Evolutionary conservation across 37 sponge, comb jelly and placozoan genomes (phyloP).

Genomic region (Hormiphora californensis): DNA sequence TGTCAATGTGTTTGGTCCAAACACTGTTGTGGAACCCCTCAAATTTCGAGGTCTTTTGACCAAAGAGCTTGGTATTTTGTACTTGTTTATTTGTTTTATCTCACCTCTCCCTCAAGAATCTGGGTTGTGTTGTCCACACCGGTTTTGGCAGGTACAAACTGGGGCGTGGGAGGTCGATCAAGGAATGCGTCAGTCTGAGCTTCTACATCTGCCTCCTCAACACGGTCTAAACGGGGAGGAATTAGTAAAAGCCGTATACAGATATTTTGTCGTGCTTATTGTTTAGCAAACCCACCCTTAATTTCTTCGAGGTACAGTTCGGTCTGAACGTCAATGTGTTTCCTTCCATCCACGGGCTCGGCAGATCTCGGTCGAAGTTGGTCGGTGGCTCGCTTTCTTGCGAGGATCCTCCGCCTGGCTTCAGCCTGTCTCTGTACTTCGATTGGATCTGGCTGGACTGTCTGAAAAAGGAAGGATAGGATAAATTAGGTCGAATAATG

Average conservation of each 20-base stretch:
- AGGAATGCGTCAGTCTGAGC: constrained; percentile 97
- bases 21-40: background rate
- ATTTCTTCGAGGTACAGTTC: constrained; percentile 95
- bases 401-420: constrained; percentile 68
- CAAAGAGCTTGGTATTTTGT: background rate
- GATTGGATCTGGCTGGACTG: constrained; percentile 83
- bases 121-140: constrained; percentile 88
- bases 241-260: background rate
- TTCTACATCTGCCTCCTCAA: constrained; percentile 83
- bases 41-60: background rate
- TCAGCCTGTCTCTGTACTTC: constrained; percentile 95
- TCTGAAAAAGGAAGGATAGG: constrained; percentile 53
- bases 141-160: constrained; percentile 96
- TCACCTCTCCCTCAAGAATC: constrained; percentile 93
- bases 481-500: background rate
- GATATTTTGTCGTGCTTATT: background rate
- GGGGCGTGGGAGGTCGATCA: constrained; percentile 91
- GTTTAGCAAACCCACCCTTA: constrained; percentile 38
- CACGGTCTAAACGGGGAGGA: constrained; percentile 61
- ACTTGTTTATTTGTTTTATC: background rate
- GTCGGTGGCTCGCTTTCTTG: constrained; percentile 73
- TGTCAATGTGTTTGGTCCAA: background rate
- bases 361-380: constrained; percentile 73
- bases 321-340: constrained; percentile 95
- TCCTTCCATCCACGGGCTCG: constrained; percentile 85